Evolutionary conservation across 1,140 invertebrate genomes (phyloP), one percentile per base, ranked within the genome.

Genomic region (Diorhabda carinulata): DNA sequence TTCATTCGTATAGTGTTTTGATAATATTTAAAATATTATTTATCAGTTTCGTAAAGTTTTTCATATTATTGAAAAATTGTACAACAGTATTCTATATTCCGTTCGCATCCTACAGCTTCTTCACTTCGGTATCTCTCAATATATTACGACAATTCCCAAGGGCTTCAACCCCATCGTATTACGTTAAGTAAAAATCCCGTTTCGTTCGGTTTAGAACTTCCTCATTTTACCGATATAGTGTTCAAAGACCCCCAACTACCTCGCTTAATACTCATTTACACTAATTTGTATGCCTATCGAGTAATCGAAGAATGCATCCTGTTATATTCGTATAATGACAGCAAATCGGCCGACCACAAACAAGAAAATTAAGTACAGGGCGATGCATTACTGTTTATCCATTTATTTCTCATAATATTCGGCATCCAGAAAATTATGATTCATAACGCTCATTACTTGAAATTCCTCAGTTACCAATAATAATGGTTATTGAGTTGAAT

Each of bases 291-390:
- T 62, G 61, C 43, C 6, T 43, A 43, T 52, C 61, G 44, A 62
- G 61, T 43, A 62, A 62, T 62, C 41, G 61, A n/a, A 43, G 61
- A 62, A 62, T 62, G 59, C 42, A 62, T 62, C n/a, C 61, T 62
- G 61, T n/a, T 43, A 43, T 62, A 62, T 62, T 62, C 61, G 43
- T 41, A 43, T 62, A 62, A 62, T 43, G 61, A 62, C 43, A 25
- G 25, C 25, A 41, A 43, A 62, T 62, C 61, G 43, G 9, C 41
- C 6, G 43, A 52, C 3, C 6, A 52, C 6, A 8, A n/a, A 52
- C 47, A n/a, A 52, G 47, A 52, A n/a, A 6, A 52, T 52, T 52
- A 52, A 52, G 6, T 52, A 52, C 47, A 52, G n/a, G 47, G 47
- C n/a, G 47, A 52, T 8, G n/a, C 47, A 52, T 8, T 52, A 25